phyloP scores from a whole-genome alignment of 2,888 invertebrate genomes.

The Tinea trinotella region DNA sequence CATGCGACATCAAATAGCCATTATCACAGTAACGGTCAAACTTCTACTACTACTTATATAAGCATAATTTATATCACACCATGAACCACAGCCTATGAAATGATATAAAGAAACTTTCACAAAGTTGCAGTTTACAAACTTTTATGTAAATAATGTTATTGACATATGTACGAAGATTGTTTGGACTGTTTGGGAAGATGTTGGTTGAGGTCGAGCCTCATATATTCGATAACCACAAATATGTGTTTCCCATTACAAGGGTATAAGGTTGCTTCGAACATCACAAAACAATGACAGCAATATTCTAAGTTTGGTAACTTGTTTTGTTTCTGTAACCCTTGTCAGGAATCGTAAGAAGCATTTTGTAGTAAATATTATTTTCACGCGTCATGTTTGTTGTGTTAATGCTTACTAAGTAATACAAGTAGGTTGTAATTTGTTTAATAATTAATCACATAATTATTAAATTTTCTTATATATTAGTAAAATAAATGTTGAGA shows the following conservation, averaged over 20 bases:
- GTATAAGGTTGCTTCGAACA: slow-evolving; percentile 31
- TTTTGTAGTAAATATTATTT: neutral
- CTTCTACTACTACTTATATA: neutral
- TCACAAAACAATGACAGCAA: slow-evolving; percentile 49
- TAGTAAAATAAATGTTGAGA: no score
- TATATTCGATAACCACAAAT: slow-evolving; percentile 47
- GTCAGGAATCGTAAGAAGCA: slow-evolving; percentile 24
- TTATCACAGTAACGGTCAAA: slow-evolving; percentile 23
- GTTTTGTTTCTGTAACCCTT: slow-evolving; percentile 37
- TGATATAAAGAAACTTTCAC: no score
- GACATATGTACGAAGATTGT: neutral
- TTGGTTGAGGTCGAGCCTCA: slow-evolving; percentile 31
- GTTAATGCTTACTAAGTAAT: no score
- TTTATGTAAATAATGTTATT: neutral
- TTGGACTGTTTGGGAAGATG: slow-evolving; percentile 25
- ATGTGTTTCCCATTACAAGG: slow-evolving; percentile 46
- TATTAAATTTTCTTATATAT: no score
- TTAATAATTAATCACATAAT: no score
- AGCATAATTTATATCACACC: neutral
- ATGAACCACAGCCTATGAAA: no score
- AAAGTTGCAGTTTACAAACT: neutral
- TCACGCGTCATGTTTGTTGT: neutral
- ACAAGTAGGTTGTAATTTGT: no score
- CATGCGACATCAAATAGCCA: slow-evolving; percentile 27
- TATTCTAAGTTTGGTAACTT: slow-evolving; percentile 50